A percentile compares a stretch with the other conserved stretches of the same genome.
Conservation (phyloP, 2,888 invertebrate genomes). For the Hirudinaria manillensis region DNA sequence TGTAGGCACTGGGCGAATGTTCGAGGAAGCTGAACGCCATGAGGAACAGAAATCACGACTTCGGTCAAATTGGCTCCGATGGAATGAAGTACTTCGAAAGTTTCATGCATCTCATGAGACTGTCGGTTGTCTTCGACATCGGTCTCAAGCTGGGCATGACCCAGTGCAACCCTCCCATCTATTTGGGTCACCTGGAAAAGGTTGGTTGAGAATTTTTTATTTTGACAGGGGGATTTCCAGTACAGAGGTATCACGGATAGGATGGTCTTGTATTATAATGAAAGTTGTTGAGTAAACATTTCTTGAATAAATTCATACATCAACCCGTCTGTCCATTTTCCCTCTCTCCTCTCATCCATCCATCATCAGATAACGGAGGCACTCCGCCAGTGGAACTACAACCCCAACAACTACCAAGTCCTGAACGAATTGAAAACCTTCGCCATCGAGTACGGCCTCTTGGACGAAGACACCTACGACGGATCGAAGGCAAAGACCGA, state of each 20-base stretch:
- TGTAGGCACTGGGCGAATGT: too few relatives aligned
- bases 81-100: constrained; percentile 16
- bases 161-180: constrained; percentile 23
- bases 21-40: background rate
- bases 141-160: constrained; percentile 18
- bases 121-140: constrained; percentile 21
- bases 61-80: background rate
- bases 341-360: background rate
- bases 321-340: too few relatives aligned
- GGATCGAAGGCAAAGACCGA: constrained; percentile 12
- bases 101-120: constrained; percentile 8
- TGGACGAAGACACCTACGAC: constrained; percentile 20
- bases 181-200: constrained; percentile 7
- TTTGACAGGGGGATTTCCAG: too few relatives aligned
- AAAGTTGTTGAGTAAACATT: too few relatives aligned
- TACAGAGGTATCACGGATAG: too few relatives aligned
- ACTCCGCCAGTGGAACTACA: background rate
- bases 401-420: constrained; percentile 7
- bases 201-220: background rate
- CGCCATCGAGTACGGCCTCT: constrained; percentile 20
- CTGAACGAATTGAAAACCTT: constrained; percentile 17
- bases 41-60: background rate
- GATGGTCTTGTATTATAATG: too few relatives aligned
- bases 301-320: too few relatives aligned
- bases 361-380: background rate